Evolutionary conservation across 2,888 invertebrate genomes (phyloP), one percentile per base, ranked within the genome.

Genomic region (Cactoblastis cactorum): DNA sequence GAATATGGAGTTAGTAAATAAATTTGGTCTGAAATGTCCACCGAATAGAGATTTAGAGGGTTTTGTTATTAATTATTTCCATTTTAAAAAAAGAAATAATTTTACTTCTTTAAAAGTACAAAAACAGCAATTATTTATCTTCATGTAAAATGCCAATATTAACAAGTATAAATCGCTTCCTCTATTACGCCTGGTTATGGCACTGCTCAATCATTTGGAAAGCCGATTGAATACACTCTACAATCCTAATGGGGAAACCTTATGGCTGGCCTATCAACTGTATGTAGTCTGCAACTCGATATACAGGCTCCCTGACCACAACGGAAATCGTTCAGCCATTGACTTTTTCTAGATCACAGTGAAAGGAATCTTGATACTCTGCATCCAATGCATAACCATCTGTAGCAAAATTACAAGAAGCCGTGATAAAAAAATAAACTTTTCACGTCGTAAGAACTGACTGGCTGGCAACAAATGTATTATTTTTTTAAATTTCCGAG

Each of bases 281-380:
- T 41, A 39, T 49, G 38, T 38, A 32, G 28, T 15, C 38, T 52
- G 46, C 45, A 50, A 53, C 46, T 41, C 19, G 53, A 45, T 33
- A 47, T 57, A 53, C 53, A 43, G 24, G 53, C 52, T 54, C 38
- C 37, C 56, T 15, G 64, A 77, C 79, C 80, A 68, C 79, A 81
- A 63, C 76, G 80, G 82, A 82, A 77, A 80, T 80, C 69, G 67
- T 66, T 57, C 53, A 62, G 67, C 67, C 69, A 74, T 77, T 69
- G 64, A 66, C 63, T 77, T 79, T 80, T 79, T 72, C 69, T 58
- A 67, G 54, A 60, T 62, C 61, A 51, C 55, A 66, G 64, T 63
- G 65, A 69, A 70, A 69, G 65, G 69, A 63, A 68, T 69, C 63
- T 61, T 50, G 64, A 69, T 60, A 58, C 53, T 52, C 59, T 52